Conservation (phyloP, 2,888 invertebrate species). For the Stenolophus ochropezus region DNA sequence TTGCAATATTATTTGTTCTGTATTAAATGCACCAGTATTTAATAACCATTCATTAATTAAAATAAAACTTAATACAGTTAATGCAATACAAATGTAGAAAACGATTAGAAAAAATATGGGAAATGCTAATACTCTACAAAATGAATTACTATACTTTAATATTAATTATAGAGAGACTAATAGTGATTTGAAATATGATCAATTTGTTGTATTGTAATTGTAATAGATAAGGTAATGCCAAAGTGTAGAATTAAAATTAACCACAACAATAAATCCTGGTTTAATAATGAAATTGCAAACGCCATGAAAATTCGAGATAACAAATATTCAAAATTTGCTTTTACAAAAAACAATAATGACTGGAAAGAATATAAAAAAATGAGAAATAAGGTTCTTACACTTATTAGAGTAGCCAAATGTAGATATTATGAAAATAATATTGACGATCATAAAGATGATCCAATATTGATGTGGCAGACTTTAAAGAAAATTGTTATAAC, state of each 20-base stretch:
- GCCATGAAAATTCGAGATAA: not conserved
- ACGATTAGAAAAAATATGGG: no score
- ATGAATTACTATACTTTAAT: no score
- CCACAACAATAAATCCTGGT: not conserved
- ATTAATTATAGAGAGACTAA: no score
- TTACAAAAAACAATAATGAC: not conserved
- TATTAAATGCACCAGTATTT: no score
- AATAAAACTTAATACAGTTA: no score
- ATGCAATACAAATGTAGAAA: no score
- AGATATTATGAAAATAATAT: conserved; percentile 11
- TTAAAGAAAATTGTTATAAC: not conserved
- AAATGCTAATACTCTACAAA: no score
- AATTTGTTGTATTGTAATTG: not conserved
- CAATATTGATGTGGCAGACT: conserved; percentile 3
- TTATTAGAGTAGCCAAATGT: conserved; percentile 20
- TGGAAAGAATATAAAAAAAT: not conserved
- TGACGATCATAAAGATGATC: not conserved
- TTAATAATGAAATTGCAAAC: not conserved
- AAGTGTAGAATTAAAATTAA: not conserved
- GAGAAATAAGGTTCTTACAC: conserved; percentile 9
- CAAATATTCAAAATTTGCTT: not conserved
- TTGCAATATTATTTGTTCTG: no score
- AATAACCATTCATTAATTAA: no score
- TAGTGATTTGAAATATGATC: no score
- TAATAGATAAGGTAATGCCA: not conserved